Base-by-base conservation (phyloP, 2,797 vertebrate genomes). In the Rhynchonycteris naso region DNA sequence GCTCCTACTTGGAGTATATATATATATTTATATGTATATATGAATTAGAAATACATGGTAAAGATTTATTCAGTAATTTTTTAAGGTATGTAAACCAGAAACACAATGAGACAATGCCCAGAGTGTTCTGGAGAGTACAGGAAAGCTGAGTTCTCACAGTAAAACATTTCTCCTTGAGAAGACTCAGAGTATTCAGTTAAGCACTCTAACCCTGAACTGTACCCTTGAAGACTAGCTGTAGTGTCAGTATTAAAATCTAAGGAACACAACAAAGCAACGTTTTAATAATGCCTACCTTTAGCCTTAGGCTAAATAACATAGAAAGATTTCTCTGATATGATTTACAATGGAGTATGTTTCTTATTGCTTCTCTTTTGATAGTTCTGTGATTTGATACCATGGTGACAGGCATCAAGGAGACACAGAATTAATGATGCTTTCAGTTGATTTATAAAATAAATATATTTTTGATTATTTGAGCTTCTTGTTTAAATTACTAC, bases 361-460 rank as follows among this genome's bases (percentile, higher is more conserved):
- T 96, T 91, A 83, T 74, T 61, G 61, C 50, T 81, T 94, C 52
- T 87, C 47, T 88, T 61, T 78, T 94, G 65, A 81, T 83, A 88
- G 54, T 93, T 93, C 69, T 94, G 10, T 84, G 90, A 91, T 92
- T 92, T 95, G 81, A 92, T 95, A 82, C 66, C 33, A 76, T 75
- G 54, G 95, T 90, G 89, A 95, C 69, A 95, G 30, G 18, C 22
- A 90, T 90, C 78, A 93, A 87, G 59, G 68, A 97, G 83, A 78
- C 93, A 87, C 14, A 95, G n/a, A 75, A 95, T 92, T 96, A 96
- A 92, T 96, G 88, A 90, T 95, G 52, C 65, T 96, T 97, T 94
- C 78, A 79, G 50, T 86, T 85, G 69, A 87, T 81, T 90, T 88
- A 38, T 93, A 84, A 97, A 96, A 90, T 52, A 74, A 93, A 92